Percentiles rank a stretch among this genome's conserved stretches.
Evolutionary conservation across 1,140 invertebrate genomes (phyloP).

Genomic region (Teleogryllus occipitalis): DNA sequence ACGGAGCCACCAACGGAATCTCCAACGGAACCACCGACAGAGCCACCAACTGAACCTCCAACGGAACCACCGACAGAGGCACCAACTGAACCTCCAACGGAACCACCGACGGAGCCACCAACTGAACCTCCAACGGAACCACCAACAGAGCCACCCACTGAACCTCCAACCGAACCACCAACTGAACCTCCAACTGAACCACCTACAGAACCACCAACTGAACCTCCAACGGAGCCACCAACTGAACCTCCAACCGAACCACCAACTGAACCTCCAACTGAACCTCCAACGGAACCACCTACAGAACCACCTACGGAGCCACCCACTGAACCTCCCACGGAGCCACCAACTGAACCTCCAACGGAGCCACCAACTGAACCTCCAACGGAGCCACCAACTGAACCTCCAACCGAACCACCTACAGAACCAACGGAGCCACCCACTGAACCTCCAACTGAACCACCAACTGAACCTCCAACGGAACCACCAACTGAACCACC

Average conservation of each 20-base stretch:
- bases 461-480: not conserved
- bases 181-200: constrained; percentile 12
- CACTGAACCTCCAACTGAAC: not conserved
- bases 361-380: constrained; percentile 19
- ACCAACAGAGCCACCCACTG: no score
- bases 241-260: not conserved
- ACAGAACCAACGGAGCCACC: not conserved
- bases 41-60: constrained; percentile 10
- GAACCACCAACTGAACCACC: constrained; percentile 10
- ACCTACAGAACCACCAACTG: not conserved
- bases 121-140: not conserved
- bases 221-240: constrained; percentile 1
- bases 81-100: constrained; percentile 17
- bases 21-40: constrained; percentile 19
- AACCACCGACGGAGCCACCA: constrained; percentile 16
- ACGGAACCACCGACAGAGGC: constrained; percentile 13
- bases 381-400: not conserved
- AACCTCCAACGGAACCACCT: constrained; percentile 16
- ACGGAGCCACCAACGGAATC: constrained; percentile 20
- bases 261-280: constrained; percentile 4
- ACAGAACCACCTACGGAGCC: constrained; percentile 16
- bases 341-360: not conserved
- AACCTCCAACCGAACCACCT: not conserved
- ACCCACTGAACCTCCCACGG: constrained; percentile 16
- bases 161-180: not conserved